Base-by-base conservation (phyloP, 2,797 vertebrate genomes). In the Otus scops region DNA sequence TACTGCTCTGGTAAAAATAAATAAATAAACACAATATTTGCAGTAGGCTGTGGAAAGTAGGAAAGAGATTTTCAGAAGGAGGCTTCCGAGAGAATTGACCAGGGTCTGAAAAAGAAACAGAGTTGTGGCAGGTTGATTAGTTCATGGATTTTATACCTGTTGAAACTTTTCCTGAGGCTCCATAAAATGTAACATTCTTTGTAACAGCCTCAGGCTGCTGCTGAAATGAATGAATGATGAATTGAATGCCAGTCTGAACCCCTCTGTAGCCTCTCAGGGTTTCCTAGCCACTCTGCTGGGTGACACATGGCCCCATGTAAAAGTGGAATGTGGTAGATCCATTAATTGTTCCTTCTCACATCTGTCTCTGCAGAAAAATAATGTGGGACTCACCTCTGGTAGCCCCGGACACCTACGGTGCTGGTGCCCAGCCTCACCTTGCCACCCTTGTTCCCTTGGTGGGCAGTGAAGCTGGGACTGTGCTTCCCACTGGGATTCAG, bases 291-390 rank as follows among this genome's bases (percentile, higher is more conserved):
- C 50, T 94, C 65, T 86, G 13, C 39, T 69, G 80, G 27, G 26
- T 38, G 36, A 60, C 0, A 0, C 0, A 0, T n/a, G 27, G 13
- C 27, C 45, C 32, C 28, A 22, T 47, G 20, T 39, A 43, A 78
- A 79, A 45, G 16, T 17, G 8, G 27, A 73, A 89, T 15, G 2
- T 47, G 19, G 8, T 68, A 27, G 38, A 36, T 34, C 7, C 32
- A 36, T 43, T 22, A 39, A 27, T 45, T 30, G 7, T 26, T 78
- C 10, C 23, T 74, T 77, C 32, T 75, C 8, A 2, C 48, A n/a
- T 59, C 45, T 6, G 0, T 23, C 11, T 89, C 70, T 50, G 3
- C 53, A 71, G 61, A 51, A 95, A 88, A 71, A 9, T 8, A 41
- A 8, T 6, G 30, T 41, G 48, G 24, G 20, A 41, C n/a, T 78